phyloP scores from a whole-genome alignment of 2,797 vertebrate species.

The Champsocephalus gunnari region DNA sequence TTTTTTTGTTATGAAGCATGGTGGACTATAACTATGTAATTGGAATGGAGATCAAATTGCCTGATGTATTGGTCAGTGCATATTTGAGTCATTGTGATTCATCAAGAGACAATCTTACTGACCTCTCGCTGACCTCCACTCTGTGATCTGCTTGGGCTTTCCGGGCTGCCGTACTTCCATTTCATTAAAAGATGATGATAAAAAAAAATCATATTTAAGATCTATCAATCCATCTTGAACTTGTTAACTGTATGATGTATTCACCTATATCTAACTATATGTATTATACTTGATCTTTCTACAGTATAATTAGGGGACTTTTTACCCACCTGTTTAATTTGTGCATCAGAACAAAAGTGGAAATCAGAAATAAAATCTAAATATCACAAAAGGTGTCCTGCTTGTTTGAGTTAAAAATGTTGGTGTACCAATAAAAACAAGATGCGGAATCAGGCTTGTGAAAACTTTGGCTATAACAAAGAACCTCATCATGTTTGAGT shows the following conservation, averaged over 20 bases:
- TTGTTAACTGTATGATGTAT: neutral
- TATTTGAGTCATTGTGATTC: neutral
- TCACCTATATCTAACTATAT: too few species aligned
- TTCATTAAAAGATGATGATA: neutral
- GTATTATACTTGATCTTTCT: neutral
- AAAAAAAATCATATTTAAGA: neutral
- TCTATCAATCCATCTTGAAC: neutral
- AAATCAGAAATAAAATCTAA: neutral
- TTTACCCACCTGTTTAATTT: neutral
- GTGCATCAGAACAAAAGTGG: neutral
- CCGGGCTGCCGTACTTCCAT: too few species aligned
- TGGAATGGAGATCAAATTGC: constrained; percentile 16
- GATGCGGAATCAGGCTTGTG: neutral
- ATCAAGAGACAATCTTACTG: too few species aligned
- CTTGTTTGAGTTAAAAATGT: neutral
- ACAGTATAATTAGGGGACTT: neutral
- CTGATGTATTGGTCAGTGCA: neutral
- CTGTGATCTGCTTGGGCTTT: too few species aligned
- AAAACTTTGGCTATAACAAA: too few species aligned
- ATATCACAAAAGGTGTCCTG: neutral
- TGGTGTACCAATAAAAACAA: neutral
- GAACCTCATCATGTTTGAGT: neutral
- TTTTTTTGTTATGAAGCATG: neutral
- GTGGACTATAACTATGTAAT: constrained; percentile 7
- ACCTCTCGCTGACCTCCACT: too few species aligned